Evolutionary conservation across 2,113 vertebrate genomes (phyloP).

Genomic region (Uropsilus gracilis): DNA sequence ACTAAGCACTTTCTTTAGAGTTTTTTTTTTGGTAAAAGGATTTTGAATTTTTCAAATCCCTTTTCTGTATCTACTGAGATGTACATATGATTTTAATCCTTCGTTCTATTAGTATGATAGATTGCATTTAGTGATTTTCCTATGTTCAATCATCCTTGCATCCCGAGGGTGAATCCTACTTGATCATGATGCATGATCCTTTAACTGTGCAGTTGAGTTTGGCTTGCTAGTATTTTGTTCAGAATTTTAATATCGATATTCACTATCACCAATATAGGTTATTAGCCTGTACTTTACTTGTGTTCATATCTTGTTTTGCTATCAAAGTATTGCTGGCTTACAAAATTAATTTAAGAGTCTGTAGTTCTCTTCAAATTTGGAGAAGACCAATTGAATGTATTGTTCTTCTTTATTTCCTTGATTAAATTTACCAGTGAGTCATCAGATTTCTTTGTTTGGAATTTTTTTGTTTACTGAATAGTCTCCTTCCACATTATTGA

Average conservation of each 20-base stretch:
- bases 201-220: too few relatives aligned
- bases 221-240: too few relatives aligned
- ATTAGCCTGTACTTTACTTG: background rate
- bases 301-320: background rate
- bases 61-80: background rate
- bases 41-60: background rate
- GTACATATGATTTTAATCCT: too few relatives aligned
- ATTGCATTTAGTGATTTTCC: too few relatives aligned
- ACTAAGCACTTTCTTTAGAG: background rate
- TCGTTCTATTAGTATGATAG: too few relatives aligned
- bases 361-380: background rate
- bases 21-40: background rate
- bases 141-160: too few relatives aligned
- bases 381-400: background rate
- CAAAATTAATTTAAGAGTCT: background rate
- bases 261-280: background rate
- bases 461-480: background rate
- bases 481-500: background rate
- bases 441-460: background rate
- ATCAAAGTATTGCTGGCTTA: background rate
- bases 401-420: background rate
- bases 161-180: too few relatives aligned
- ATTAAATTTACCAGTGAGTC: background rate
- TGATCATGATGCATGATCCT: too few relatives aligned
- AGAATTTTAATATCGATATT: background rate